phyloP scores from a whole-genome alignment of 2,113 vertebrate species.

The human (Homo sapiens) region DNA sequence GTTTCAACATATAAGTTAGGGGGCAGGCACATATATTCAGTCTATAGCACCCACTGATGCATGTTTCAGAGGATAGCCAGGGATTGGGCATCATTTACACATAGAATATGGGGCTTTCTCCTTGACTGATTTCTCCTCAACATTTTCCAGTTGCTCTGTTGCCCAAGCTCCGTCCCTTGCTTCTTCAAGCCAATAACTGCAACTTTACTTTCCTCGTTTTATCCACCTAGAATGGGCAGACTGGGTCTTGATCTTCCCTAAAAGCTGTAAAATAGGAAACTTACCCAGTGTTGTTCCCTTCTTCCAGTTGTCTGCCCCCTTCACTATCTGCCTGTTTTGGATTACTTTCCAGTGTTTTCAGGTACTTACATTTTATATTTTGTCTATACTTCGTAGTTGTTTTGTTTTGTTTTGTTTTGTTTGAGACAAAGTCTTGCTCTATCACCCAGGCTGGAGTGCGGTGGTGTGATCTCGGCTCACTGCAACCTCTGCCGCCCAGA shows the following conservation, averaged over 20 bases:
- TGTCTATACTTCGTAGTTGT: background rate
- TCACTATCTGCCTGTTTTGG: background rate
- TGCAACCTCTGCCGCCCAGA: too few species aligned
- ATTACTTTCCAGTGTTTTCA: background rate
- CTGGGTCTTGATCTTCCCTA: background rate
- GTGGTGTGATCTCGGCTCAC: too few species aligned
- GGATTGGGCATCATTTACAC: background rate
- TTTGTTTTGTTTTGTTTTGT: background rate
- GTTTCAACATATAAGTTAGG: background rate
- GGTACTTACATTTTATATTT: background rate
- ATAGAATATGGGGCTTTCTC: background rate
- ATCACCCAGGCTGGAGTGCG: too few species aligned
- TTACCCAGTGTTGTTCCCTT: background rate
- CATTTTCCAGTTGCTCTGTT: background rate
- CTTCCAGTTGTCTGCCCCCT: background rate
- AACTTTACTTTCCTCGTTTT: background rate
- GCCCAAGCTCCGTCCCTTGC: background rate
- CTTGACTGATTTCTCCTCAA: background rate
- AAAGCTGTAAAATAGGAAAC: background rate
- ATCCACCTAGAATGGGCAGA: background rate
- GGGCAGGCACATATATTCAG: background rate
- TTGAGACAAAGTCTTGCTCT: too few species aligned
- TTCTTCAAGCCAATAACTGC: background rate
- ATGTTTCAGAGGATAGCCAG: background rate
- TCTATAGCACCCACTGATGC: background rate